phyloP scores from a whole-genome alignment of 1,140 invertebrate species.

The Magallana angulata region DNA sequence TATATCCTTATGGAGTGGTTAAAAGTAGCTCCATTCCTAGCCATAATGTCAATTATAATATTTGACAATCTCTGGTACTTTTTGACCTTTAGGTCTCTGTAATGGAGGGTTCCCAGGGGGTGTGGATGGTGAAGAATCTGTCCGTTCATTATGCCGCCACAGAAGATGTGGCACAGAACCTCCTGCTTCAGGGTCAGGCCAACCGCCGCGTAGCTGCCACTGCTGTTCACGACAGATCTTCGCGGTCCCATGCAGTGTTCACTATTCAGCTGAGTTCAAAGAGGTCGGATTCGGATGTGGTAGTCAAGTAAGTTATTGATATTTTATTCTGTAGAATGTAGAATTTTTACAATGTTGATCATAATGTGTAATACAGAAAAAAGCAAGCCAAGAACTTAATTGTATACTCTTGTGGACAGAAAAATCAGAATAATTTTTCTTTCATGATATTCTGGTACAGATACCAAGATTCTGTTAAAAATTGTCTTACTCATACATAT shows the following conservation, averaged over 20 bases:
- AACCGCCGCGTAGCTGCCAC: constrained; percentile 84
- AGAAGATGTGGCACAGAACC: constrained; percentile 83
- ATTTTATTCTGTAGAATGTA: background rate
- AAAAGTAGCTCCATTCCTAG: no score
- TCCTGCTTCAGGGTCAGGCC: constrained; percentile 83
- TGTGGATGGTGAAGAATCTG: constrained; percentile 83
- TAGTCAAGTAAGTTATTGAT: constrained; percentile 73
- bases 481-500: no score
- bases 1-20: no score
- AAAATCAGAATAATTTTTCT: no score
- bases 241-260: constrained; percentile 86
- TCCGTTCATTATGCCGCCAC: constrained; percentile 82
- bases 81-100: constrained; percentile 79
- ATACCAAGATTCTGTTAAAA: no score
- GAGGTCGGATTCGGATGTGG: constrained; percentile 79
- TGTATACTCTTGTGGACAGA: no score
- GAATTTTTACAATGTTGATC: no score
- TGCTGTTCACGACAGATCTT: constrained; percentile 80
- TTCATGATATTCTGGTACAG: no score
- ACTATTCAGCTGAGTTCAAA: constrained; percentile 83
- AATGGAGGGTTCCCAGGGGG: constrained; percentile 82
- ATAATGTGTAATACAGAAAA: no score
- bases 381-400: no score
- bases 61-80: background rate
- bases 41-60: no score